Conservation (phyloP, 1,140 invertebrate species). For the Nylanderia fulva region DNA sequence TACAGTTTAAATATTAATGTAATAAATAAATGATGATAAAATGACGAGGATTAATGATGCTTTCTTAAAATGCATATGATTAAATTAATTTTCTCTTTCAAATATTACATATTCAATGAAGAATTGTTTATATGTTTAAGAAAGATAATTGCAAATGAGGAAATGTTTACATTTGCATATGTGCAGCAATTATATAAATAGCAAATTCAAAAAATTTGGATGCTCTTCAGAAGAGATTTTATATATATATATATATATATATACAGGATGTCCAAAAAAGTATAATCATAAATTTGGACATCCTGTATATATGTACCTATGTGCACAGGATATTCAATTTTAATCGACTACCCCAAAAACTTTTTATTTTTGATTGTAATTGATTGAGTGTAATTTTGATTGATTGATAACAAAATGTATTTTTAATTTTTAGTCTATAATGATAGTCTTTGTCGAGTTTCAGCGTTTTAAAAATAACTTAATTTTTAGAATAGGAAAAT, state of each 20-base stretch:
- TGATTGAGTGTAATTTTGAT: too few species aligned
- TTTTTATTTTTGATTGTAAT: too few species aligned
- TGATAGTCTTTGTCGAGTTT: too few species aligned
- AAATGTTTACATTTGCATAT: conserved; percentile 20
- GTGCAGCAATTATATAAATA: conserved; percentile 25
- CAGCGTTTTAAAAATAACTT: too few species aligned
- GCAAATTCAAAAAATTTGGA: conserved; percentile 12
- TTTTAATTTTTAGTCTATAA: too few species aligned
- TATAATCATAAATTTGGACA: too few species aligned
- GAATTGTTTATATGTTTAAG: not conserved
- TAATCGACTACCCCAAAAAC: too few species aligned
- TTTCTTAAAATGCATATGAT: conserved; percentile 10
- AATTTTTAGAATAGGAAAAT: too few species aligned
- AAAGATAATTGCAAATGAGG: too few species aligned
- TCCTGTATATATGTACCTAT: too few species aligned
- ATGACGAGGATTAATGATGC: conserved; percentile 43
- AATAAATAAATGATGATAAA: conserved; percentile 41
- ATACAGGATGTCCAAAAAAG: not conserved
- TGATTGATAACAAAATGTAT: too few species aligned
- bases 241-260: conserved; percentile 6
- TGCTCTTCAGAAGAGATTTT: conserved; percentile 10
- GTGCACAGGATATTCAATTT: too few species aligned
- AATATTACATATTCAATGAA: not conserved
- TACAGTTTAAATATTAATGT: not conserved
- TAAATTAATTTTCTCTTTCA: conserved; percentile 19